phyloP scores from a whole-genome alignment of 2,797 vertebrate genomes.

The Leontocebus nigricollis region DNA sequence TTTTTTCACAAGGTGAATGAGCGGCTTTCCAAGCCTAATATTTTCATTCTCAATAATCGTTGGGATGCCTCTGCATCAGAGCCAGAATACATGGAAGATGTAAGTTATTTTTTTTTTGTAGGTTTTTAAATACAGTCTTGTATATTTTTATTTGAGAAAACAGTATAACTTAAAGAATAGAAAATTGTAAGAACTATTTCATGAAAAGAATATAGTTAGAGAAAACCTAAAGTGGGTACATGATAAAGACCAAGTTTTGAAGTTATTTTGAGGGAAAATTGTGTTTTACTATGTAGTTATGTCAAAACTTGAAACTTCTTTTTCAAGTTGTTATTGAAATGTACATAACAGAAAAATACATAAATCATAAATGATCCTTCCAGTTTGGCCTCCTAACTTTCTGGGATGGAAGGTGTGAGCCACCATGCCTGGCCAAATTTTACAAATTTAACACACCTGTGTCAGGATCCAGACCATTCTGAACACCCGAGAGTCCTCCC shows the following conservation, averaged over 20 bases:
- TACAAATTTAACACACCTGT: not conserved
- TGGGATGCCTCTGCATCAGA: slow-evolving; percentile 99
- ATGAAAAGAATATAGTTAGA: not conserved
- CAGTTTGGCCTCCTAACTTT: not conserved
- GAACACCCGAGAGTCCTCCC: not conserved
- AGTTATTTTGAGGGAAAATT: slow-evolving; percentile 12
- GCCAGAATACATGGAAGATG: slow-evolving; percentile 99
- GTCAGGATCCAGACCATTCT: not conserved
- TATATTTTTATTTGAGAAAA: not conserved
- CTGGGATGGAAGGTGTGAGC: not conserved
- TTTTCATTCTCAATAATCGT: slow-evolving; percentile 99
- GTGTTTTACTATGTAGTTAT: not conserved
- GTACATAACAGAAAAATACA: not conserved
- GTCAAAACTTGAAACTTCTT: not conserved
- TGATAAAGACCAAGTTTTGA: not conserved
- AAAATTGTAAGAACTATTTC: not conserved
- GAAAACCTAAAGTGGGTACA: not conserved
- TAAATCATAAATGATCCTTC: not conserved
- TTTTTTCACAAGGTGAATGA: slow-evolving; percentile 99
- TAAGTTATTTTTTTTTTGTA: slow-evolving; percentile 84
- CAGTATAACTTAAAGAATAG: not conserved
- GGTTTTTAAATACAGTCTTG: not conserved
- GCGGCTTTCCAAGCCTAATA: slow-evolving; percentile 97
- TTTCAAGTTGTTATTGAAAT: slow-evolving; percentile 25
- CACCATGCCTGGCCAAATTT: not conserved